These are phyloP conservation scores for Anguilla pacifica DNA, from an alignment of 2,797 vertebrate genomes.

Conservation along the genomic window DNA sequence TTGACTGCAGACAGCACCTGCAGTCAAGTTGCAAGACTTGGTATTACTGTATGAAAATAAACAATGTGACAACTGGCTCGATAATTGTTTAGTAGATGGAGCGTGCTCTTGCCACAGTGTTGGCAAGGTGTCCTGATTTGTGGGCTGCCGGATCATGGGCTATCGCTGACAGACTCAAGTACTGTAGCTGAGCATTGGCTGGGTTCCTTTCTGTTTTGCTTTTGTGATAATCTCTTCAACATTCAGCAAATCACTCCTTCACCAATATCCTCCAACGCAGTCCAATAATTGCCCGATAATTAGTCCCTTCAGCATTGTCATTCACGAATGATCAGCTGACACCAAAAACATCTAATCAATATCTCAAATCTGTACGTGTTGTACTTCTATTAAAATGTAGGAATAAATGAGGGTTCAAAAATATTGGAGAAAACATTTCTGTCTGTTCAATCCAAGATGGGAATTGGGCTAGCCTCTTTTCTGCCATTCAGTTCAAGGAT, in stretches of 20 bases:
- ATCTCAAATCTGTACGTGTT: background rate
- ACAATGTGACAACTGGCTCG: background rate
- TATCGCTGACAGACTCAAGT: background rate
- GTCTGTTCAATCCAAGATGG: background rate
- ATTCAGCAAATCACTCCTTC: background rate
- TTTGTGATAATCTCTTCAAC: background rate
- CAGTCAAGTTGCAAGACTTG: background rate
- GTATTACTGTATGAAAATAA: background rate
- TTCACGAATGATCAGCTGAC: background rate
- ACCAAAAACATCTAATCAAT: background rate
- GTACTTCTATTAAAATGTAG: background rate
- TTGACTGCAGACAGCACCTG: background rate
- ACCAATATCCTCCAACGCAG: background rate
- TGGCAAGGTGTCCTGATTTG: background rate
- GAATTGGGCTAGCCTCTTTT: constrained; percentile 35
- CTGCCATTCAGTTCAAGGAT: constrained; percentile 27
- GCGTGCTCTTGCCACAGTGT: background rate
- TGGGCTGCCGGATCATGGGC: background rate
- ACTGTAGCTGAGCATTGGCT: background rate
- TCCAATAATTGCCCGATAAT: background rate
- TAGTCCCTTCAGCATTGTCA: background rate
- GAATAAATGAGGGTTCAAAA: background rate
- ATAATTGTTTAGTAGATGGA: background rate
- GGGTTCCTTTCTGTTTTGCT: background rate
- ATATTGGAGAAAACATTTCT: background rate